Evolutionary conservation across 2,797 vertebrate genomes (phyloP), one percentile per base, ranked within the genome.

Genomic region (Eidolon dupreanum): DNA sequence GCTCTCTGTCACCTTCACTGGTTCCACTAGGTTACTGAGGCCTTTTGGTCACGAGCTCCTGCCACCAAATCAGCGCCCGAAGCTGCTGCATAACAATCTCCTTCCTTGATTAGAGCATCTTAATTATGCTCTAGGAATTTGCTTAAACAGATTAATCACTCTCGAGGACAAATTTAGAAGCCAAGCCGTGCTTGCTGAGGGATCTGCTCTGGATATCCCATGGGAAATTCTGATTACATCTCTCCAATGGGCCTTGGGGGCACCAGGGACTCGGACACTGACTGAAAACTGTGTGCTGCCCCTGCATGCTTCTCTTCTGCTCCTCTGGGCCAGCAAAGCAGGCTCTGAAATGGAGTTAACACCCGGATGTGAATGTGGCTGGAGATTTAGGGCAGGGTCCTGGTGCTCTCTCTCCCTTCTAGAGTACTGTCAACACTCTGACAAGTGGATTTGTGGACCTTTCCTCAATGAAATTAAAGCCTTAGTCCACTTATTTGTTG

Each of bases 91-190:
- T 91, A 89, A 90, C 92, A 79, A 95, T 91, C 95, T 97, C 49
- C 93, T 95, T 95, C 95, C 97, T 97, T 98, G 97, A 98, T 98
- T 98, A 97, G 95, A 97, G 88, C 95, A 55, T 95, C 97, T 95
- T 98, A 98, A 98, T 98, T 97, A 96, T 96, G 94, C 93, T 94
- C 95, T 49, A 89, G 95, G 95, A 97, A 98, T 98, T 97, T 97
- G 95, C 96, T 97, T 96, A 95, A 98, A 97, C 96, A 97, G 95
- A 97, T 96, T 97, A 98, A 98, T 98, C 97, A 97, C 96, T 93
- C 88, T 84, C 5, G 33, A 90, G 83, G 93, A 97, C 95, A 95
- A 96, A 98, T 97, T 95, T 98, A 98, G 97, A 97, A 97, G 90
- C 77, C 53, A 97, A 97, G 90, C 77, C 53, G 85, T 55, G 71